Conservation (phyloP, 2,113 vertebrate species). For the Anoura caudifer region DNA sequence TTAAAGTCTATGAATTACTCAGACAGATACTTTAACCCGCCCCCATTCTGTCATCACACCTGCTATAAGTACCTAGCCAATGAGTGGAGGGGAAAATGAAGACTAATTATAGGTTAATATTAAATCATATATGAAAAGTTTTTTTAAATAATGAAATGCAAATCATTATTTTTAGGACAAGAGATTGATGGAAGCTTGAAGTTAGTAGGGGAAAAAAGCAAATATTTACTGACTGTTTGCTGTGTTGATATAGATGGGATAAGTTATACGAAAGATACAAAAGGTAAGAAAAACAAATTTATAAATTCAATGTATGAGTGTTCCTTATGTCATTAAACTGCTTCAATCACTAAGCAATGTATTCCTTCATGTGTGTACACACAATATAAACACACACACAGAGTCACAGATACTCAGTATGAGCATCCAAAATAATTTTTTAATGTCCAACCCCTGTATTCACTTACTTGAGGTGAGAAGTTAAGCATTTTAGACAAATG, state of each 20-base stretch:
- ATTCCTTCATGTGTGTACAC: neutral
- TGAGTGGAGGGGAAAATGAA: neutral
- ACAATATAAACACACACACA: neutral
- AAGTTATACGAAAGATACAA: neutral
- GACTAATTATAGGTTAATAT: neutral
- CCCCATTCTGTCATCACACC: neutral
- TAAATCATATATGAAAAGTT: neutral
- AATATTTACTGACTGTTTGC: neutral
- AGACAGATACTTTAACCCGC: neutral
- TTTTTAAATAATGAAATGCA: slow-evolving; percentile 5
- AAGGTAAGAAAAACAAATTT: neutral
- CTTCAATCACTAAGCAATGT: neutral
- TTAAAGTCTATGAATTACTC: neutral
- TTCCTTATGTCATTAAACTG: neutral
- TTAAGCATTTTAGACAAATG: neutral
- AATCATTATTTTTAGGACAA: slow-evolving; percentile 1
- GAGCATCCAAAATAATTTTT: neutral
- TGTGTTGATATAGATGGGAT: neutral
- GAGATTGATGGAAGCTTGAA: neutral
- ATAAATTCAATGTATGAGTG: neutral
- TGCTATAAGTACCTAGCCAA: neutral
- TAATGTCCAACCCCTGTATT: neutral
- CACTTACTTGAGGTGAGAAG: neutral
- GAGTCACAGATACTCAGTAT: neutral
- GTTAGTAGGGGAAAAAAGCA: neutral